Percentiles rank a stretch among this genome's conserved stretches.
phyloP scores from a whole-genome alignment of 2,113 vertebrate genomes.

The Coracopsis vasa region DNA sequence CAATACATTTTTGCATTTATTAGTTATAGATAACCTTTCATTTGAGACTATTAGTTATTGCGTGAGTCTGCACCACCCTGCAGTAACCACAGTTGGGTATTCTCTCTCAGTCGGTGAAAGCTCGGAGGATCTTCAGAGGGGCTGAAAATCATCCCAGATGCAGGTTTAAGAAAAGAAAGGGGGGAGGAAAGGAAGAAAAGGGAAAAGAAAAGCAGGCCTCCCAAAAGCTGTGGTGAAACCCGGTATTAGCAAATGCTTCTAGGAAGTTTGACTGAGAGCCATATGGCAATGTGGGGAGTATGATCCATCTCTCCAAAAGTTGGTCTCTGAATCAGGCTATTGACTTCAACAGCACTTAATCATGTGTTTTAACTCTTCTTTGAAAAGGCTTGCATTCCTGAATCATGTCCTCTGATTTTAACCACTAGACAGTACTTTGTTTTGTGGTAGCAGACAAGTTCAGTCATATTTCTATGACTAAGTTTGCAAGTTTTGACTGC shows the following conservation, averaged over 20 bases:
- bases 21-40: not conserved
- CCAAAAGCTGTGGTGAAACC: slow-evolving; percentile 52
- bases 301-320: slow-evolving; percentile 55
- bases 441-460: slow-evolving; percentile 59
- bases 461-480: slow-evolving; percentile 67
- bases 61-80: not conserved
- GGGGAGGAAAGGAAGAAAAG: not conserved
- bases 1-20: not conserved
- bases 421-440: slow-evolving; percentile 66
- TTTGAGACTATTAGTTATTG: not conserved
- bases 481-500: slow-evolving; percentile 58
- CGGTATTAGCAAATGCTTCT: slow-evolving; percentile 52
- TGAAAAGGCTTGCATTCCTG: slow-evolving; percentile 64
- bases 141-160: slow-evolving; percentile 32
- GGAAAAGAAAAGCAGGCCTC: slow-evolving; percentile 39
- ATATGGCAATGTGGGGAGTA: slow-evolving; percentile 64
- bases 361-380: slow-evolving; percentile 58
- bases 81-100: not conserved
- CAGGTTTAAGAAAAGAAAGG: slow-evolving; percentile 16
- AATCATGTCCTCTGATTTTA: slow-evolving; percentile 60
- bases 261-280: slow-evolving; percentile 65
- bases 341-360: slow-evolving; percentile 67
- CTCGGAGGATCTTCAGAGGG: not conserved
- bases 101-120: not conserved
- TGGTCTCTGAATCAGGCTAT: slow-evolving; percentile 65